Evolutionary conservation across 2,888 invertebrate species (phyloP).

Genomic region (Trimorus sp.): DNA sequence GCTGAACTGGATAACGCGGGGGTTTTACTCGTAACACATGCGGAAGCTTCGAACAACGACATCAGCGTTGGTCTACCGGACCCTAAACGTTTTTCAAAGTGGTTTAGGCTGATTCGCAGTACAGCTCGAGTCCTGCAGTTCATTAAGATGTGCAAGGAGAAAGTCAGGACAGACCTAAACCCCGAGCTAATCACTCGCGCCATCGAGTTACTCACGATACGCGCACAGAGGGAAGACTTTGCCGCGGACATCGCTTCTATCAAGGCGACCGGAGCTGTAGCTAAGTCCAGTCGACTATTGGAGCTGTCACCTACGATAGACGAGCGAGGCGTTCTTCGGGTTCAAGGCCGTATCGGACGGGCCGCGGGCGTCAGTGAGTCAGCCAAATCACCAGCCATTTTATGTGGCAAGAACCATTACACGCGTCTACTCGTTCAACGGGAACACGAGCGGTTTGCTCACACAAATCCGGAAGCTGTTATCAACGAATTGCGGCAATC

Average conservation of each 20-base stretch:
- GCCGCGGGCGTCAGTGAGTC: not conserved
- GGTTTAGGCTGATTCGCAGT: slow-evolving; percentile 27
- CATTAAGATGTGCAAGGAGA: too few relatives aligned
- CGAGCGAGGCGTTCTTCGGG: not conserved
- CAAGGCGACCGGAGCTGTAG: too few relatives aligned
- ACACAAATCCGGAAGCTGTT: not conserved
- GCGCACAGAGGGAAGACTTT: too few relatives aligned
- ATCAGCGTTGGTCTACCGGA: not conserved
- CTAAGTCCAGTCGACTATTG: too few relatives aligned
- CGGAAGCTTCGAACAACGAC: not conserved
- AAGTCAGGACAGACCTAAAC: too few relatives aligned
- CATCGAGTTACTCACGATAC: too few relatives aligned
- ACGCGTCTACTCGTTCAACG: slow-evolving; percentile 1
- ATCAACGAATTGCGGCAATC: not conserved
- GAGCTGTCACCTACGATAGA: not conserved
- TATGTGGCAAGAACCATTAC: not conserved
- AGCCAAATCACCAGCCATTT: not conserved
- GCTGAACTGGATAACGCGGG: not conserved
- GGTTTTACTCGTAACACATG: not conserved
- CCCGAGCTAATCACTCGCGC: too few relatives aligned
- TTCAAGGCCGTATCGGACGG: not conserved
- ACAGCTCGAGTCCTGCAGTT: not conserved
- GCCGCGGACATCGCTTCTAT: too few relatives aligned
- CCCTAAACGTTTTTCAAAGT: slow-evolving; percentile 22
- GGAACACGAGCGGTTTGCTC: not conserved